phyloP scores from a whole-genome alignment of 2,797 vertebrate species.

The Vipera ursinii region DNA sequence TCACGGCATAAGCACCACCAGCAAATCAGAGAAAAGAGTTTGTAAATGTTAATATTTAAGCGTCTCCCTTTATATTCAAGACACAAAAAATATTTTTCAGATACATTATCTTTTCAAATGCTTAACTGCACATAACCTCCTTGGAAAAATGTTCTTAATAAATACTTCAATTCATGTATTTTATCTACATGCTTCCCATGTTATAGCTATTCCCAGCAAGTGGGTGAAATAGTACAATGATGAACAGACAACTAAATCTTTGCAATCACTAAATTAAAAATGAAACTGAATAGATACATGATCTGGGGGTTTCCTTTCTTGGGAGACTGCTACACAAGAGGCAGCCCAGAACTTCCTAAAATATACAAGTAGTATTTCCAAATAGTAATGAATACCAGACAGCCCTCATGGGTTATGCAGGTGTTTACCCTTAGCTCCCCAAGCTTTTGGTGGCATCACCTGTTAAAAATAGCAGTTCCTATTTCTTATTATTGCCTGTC shows the following conservation, averaged over 20 bases:
- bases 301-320: rapidly evolving
- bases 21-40: background rate
- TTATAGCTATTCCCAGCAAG: background rate
- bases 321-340: background rate
- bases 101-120: background rate
- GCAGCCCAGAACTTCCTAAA: background rate
- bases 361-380: background rate
- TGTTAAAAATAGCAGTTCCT: background rate
- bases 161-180: background rate
- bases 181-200: background rate
- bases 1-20: background rate
- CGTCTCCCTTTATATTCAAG: conserved; percentile 1
- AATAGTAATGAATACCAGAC: background rate
- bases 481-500: background rate
- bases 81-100: background rate
- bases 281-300: background rate
- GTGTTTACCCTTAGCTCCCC: background rate
- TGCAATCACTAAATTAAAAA: background rate
- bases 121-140: background rate
- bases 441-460: background rate
- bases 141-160: conserved; percentile 3
- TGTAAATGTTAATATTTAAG: conserved; percentile 6
- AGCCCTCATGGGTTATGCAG: background rate
- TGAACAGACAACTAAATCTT: background rate
- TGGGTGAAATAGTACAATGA: background rate